Conservation (phyloP, 2,113 vertebrate genomes). For the Crotophaga sulcirostris region DNA sequence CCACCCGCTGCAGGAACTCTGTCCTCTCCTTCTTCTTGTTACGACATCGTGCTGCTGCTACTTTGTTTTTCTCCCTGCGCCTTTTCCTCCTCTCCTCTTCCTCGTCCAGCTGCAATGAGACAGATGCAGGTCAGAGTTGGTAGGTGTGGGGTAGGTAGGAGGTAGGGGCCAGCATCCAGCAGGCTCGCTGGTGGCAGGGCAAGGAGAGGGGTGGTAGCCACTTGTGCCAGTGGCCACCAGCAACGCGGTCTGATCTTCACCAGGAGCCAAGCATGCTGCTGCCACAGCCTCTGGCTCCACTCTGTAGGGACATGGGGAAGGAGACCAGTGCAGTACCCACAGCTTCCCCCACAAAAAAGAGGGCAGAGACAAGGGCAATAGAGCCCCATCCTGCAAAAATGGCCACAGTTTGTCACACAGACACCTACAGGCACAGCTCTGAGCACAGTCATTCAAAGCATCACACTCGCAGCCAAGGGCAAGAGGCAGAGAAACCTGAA, state of each 20-base stretch:
- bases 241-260: accelerated
- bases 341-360: neutral
- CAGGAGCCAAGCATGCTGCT: neutral
- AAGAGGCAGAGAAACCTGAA: neutral
- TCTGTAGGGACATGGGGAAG: neutral
- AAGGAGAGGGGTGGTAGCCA: neutral
- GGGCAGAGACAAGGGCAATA: neutral
- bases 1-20: constrained; percentile 93
- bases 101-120: constrained; percentile 84
- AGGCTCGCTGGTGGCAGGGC: neutral
- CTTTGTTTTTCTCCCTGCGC: constrained; percentile 96
- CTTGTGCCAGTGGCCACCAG: neutral
- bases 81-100: constrained; percentile 94
- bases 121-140: neutral
- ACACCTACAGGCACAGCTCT: neutral
- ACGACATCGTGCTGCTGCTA: constrained; percentile 94
- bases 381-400: neutral
- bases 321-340: neutral
- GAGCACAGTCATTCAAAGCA: neutral
- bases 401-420: neutral
- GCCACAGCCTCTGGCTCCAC: neutral
- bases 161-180: neutral
- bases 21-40: constrained; percentile 99
- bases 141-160: neutral
- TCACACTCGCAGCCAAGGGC: neutral